Percentiles rank a stretch among this genome's conserved stretches.
phyloP scores from a whole-genome alignment of 1,140 invertebrate species.

The Notospermus geniculatus region DNA sequence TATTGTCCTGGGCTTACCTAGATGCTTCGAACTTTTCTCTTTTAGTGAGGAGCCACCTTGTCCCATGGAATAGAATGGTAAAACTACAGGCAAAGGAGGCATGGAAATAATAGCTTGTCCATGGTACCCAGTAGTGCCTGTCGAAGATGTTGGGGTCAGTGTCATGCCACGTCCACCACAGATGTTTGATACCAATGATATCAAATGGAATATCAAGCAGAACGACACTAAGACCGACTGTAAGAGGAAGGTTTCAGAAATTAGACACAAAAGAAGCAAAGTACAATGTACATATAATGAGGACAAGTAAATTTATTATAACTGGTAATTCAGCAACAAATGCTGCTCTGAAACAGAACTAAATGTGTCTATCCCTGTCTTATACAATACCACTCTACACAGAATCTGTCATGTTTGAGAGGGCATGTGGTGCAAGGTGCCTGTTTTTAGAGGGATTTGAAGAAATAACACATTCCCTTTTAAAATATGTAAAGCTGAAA shows the following conservation, averaged over 20 bases:
- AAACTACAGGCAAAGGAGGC: constrained; percentile 72
- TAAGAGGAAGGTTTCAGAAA: constrained; percentile 19
- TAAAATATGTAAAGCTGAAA: no score
- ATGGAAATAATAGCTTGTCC: constrained; percentile 81
- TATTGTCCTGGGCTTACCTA: no score
- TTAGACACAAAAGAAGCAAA: constrained; percentile 13
- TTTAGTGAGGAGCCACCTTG: constrained; percentile 59
- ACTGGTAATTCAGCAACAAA: no score
- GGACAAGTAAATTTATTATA: no score
- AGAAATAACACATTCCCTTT: no score
- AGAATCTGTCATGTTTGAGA: no score
- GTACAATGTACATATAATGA: not conserved
- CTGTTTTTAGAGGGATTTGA: no score
- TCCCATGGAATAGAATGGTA: constrained; percentile 66
- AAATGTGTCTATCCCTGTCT: no score
- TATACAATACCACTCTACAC: no score
- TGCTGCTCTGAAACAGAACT: no score
- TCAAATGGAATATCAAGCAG: constrained; percentile 79
- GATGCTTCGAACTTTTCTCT: constrained; percentile 42
- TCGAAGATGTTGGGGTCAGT: constrained; percentile 79
- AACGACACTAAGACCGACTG: constrained; percentile 70
- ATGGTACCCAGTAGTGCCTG: constrained; percentile 74
- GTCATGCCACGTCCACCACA: constrained; percentile 85
- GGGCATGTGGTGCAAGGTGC: no score
- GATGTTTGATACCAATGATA: constrained; percentile 74